Evolutionary conservation across 2,113 vertebrate genomes (phyloP).

Genomic region (Mus spicilegus): DNA sequence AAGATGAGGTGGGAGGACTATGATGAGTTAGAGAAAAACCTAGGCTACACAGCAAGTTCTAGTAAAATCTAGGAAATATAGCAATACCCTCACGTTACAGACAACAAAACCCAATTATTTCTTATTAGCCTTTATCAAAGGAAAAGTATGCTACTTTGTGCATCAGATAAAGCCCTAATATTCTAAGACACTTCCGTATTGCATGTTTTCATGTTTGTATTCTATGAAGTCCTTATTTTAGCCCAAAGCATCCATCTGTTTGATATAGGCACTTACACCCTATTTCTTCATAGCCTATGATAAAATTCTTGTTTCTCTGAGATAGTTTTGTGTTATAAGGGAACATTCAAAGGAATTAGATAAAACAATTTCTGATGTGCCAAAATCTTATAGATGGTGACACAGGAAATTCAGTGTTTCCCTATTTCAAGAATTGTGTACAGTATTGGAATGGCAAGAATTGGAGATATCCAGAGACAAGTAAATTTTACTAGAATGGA

Average conservation of each 20-base stretch:
- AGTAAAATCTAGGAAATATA: background rate
- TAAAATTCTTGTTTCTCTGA: slow-evolving; percentile 23
- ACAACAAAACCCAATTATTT: background rate
- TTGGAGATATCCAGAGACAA: background rate
- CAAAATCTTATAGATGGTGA: slow-evolving; percentile 30
- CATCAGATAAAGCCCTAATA: slow-evolving; percentile 23
- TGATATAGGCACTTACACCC: background rate
- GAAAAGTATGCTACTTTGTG: background rate
- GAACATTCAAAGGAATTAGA: slow-evolving; percentile 42
- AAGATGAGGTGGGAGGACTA: background rate
- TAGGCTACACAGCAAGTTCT: background rate
- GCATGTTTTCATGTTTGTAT: background rate
- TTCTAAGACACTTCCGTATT: slow-evolving; percentile 22
- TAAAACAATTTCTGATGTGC: slow-evolving; percentile 14
- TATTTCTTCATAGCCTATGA: background rate
- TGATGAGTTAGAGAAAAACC: background rate
- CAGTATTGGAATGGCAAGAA: background rate
- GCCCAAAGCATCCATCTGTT: background rate
- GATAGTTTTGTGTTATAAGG: background rate
- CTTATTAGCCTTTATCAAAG: slow-evolving; percentile 2
- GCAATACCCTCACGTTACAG: background rate
- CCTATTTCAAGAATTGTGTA: slow-evolving; percentile 31
- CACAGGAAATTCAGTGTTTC: slow-evolving; percentile 34
- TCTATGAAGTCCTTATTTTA: background rate
- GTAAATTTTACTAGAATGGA: background rate